Evolutionary conservation across 2,797 vertebrate genomes (phyloP), one percentile per base, ranked within the genome.

Genomic region (Thalassophryne amazonica): DNA sequence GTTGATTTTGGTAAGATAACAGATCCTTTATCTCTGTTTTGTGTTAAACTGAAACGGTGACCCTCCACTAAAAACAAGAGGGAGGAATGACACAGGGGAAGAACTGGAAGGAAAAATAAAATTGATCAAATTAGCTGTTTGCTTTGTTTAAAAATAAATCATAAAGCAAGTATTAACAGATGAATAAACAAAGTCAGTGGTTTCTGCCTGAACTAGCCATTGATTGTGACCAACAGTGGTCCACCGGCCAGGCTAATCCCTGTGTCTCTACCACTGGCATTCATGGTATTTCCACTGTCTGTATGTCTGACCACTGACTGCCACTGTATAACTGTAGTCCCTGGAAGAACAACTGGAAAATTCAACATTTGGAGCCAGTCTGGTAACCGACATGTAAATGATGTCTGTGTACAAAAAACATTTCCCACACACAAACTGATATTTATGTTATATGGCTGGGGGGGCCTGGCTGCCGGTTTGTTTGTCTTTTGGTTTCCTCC

Each of bases 301-400:
- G 83, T 73, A 63, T 85, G 78, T 81, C 83, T 78, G 82, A 88
- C 85, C 83, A 61, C 84, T 85, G 83, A 75, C 81, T 70, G 68
- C 65, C 28, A 39, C 77, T 78, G 85, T 81, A 87, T 84, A 82
- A 86, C 72, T 78, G 81, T 89, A 83, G 74, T 45, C 83, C 78
- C 86, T 86, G 88, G 86, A 89, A 89, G 88, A 81, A 38, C 50
- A 83, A 61, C 51, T 81, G 83, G 84, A 85, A 87, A 84, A 80
- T 83, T 61, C 60, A 73, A 73, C 55, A 58, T 68, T 81, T 51
- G 47, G 22, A 81, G 72, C 41, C 48, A 56, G 78, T 63, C 39
- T 35, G 50, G 70, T n/a, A n/a, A n/a, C n/a, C n/a, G n/a, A n/a
- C n/a, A n/a, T n/a, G n/a, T n/a, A n/a, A n/a, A n/a, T n/a, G n/a